A percentile compares a stretch with the other conserved stretches of the same genome.
Evolutionary conservation across 2,113 vertebrate species (phyloP).

Genomic region (Catharus bicknelli): DNA sequence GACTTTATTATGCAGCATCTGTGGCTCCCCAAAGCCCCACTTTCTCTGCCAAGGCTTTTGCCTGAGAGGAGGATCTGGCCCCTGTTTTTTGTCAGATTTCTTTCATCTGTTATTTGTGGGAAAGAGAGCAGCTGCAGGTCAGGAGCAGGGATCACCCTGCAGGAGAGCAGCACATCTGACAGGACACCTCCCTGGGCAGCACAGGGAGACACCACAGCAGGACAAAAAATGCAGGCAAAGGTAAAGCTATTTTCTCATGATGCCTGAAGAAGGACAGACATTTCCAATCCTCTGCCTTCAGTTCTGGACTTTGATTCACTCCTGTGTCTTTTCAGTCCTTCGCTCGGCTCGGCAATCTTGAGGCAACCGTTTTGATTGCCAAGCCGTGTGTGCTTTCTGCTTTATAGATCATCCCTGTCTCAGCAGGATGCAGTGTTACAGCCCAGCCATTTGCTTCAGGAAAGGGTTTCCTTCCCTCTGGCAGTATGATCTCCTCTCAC

Average conservation of each 20-base stretch:
- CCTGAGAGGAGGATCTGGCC: not conserved
- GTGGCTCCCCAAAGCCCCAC: not conserved
- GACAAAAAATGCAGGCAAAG: not conserved
- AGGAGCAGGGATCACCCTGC: not conserved
- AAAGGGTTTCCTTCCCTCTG: constrained; percentile 59
- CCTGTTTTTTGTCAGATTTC: not conserved
- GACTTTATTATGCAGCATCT: not conserved
- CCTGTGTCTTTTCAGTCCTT: not conserved
- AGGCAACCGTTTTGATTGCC: constrained; percentile 34
- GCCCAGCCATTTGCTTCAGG: constrained; percentile 50
- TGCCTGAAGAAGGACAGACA: not conserved
- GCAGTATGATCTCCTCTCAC: constrained; percentile 46
- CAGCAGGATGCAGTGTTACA: constrained; percentile 35
- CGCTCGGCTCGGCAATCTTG: constrained; percentile 18
- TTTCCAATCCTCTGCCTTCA: not conserved
- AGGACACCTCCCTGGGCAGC: not conserved
- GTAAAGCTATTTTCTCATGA: not conserved
- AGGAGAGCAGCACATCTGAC: not conserved
- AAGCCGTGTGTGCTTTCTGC: not conserved
- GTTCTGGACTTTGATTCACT: not conserved
- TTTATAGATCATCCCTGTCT: constrained; percentile 15
- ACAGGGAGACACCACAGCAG: not conserved
- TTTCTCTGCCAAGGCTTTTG: not conserved
- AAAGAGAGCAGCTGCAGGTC: not conserved
- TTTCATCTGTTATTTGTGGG: not conserved